A percentile compares a stretch with the other conserved stretches of the same genome.
These are phyloP conservation scores for Drosophila incognita DNA, from an alignment of 2,888 invertebrate species.

Conservation along the genomic window DNA sequence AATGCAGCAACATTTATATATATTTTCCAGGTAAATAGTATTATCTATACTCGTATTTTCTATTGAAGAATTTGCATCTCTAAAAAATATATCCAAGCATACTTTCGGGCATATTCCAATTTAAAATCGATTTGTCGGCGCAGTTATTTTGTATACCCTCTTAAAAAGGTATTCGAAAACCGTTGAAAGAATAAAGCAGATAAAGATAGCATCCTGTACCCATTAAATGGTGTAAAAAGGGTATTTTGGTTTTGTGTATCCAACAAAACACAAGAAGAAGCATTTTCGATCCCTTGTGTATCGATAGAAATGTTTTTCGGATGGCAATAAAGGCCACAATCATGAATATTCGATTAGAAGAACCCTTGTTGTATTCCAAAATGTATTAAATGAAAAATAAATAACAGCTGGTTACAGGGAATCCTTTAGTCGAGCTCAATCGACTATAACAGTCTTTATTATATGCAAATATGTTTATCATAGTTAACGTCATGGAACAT, in stretches of 20 bases:
- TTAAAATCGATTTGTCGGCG: neutral
- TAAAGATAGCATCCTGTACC: neutral
- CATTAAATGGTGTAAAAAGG: neutral
- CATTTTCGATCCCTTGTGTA: neutral
- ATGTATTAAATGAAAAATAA: neutral
- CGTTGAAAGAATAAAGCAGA: neutral
- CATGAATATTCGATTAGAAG: neutral
- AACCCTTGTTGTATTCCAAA: neutral
- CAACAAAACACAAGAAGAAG: neutral
- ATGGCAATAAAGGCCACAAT: neutral
- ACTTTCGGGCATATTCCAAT: slow-evolving; percentile 47
- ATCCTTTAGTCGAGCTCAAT: neutral
- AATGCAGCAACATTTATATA: neutral
- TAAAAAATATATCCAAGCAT: slow-evolving; percentile 25
- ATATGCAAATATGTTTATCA: neutral
- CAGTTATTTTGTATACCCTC: neutral
- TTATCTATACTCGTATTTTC: neutral
- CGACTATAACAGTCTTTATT: neutral
- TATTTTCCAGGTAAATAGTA: neutral
- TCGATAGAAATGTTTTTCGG: neutral
- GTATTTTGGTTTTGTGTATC: neutral
- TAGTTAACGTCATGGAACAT: slow-evolving; percentile 12
- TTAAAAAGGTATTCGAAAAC: neutral
- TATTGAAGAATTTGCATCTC: neutral
- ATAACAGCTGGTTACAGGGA: neutral